Base-by-base conservation (phyloP, 2,888 invertebrate species). In the Drosophila neonasuta region DNA sequence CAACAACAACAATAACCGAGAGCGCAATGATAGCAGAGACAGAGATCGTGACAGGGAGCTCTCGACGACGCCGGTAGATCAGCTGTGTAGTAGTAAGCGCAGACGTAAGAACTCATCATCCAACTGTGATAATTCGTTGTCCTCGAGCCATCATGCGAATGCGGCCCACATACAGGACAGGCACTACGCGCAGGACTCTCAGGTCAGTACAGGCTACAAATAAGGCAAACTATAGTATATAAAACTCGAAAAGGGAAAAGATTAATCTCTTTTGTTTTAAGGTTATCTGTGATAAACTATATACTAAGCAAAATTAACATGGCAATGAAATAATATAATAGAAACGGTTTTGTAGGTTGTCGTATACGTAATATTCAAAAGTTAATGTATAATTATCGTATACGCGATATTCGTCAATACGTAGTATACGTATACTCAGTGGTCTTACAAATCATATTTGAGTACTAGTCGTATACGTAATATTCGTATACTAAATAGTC, bases 61-160 rank as follows among this genome's bases (percentile, higher is more conserved):
- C 81, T 91, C 90, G 81, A 91, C 90, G 72, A 91, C 91, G 80
- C 91, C 91, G 78, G 90, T 90, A 74, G 91, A 91, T 74, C 91
- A 91, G 83, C 85, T 82, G 88, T 88, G 89, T 88, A 90, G 89
- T 88, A 94, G 92, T 92, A 94, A 87, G 90, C 89, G 91, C 90
- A 91, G 90, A 91, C 91, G 91, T 89, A 91, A 91, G 93, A 93
- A 91, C 90, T 91, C 91, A 91, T 91, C 91, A 91, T 91, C 91
- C 90, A 94, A 93, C 92, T 94, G 93, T 92, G 94, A 94, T 92
- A 93, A 92, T 90, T 92, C 92, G 89, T 91, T 92, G 90, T 92
- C 91, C 88, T 92, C 93, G 88, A 93, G 93, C 89, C 92, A 92
- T 88, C 92, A 92, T 89, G 71, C 68, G 69, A 92, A 90, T 88